Conservation (phyloP, 2,113 vertebrate species). For the Lontra canadensis region DNA sequence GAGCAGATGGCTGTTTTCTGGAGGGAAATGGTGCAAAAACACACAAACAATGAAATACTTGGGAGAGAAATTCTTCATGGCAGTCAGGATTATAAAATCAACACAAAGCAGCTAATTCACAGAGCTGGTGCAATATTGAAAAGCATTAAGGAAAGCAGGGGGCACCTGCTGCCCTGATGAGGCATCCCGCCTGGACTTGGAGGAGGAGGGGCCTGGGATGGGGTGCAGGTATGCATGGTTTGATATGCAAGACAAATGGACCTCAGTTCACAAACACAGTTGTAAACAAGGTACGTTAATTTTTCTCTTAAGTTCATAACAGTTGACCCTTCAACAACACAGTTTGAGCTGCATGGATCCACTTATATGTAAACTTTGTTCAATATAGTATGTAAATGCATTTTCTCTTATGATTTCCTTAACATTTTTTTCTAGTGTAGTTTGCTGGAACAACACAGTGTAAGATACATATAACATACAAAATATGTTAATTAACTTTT, state of each 20-base stretch:
- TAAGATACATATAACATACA: not conserved
- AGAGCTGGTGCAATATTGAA: not conserved
- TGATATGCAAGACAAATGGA: not conserved
- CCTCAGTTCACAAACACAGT: not conserved
- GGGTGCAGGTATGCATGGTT: not conserved
- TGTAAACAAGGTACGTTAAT: not conserved
- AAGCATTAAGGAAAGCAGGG: not conserved
- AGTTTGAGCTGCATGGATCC: not conserved
- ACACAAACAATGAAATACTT: not conserved
- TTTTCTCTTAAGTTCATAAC: not conserved
- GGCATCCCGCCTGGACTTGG: not conserved
- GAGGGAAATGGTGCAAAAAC: constrained; percentile 43
- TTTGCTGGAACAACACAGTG: not conserved
- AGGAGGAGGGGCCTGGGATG: not conserved
- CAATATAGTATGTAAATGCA: not conserved
- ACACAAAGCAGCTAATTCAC: not conserved
- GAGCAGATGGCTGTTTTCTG: constrained; percentile 58
- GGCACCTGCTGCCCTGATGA: not conserved
- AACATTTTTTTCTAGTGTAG: not conserved
- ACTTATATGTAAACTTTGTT: not conserved
- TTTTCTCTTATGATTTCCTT: not conserved
- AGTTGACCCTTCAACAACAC: not conserved
- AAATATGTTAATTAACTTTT: not conserved
- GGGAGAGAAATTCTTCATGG: not conserved
- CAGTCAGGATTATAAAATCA: not conserved